Conservation (phyloP, 2,888 invertebrate genomes). For the Dicyrtoma fusca region DNA sequence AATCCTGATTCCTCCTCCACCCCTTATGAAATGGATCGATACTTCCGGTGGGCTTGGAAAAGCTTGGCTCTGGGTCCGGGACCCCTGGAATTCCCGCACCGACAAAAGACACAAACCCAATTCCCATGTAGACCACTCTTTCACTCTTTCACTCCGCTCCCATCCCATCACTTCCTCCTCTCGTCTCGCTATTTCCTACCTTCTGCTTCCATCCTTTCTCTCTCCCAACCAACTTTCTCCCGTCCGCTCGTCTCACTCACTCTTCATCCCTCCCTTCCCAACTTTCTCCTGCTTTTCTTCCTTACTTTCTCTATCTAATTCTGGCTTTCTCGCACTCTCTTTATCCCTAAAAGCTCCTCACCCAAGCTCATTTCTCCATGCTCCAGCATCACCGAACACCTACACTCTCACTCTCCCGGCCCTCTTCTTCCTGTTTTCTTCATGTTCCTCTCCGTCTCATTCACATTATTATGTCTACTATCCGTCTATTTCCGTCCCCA, state of each 20-base stretch:
- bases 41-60: conserved; percentile 13
- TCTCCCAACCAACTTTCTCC: background rate
- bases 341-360: background rate
- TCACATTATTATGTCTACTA: too few species aligned
- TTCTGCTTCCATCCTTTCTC: background rate
- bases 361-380: background rate
- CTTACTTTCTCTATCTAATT: background rate
- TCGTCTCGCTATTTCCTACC: background rate
- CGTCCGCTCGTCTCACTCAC: background rate
- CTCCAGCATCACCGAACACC: background rate
- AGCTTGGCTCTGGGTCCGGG: conserved; percentile 23
- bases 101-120: conserved; percentile 28
- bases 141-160: background rate
- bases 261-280: background rate
- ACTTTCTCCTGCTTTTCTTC: too few species aligned
- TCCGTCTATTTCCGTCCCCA: background rate
- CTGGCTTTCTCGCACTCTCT: background rate
- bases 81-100: conserved; percentile 29
- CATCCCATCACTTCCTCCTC: conserved; percentile 4
- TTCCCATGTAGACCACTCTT: conserved; percentile 22
- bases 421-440: background rate
- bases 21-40: conserved; percentile 24
- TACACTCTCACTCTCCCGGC: background rate
- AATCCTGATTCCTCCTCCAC: conserved; percentile 31
- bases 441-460: background rate